phyloP scores from a whole-genome alignment of 2,113 vertebrate genomes.

The Fregetta grallaria region DNA sequence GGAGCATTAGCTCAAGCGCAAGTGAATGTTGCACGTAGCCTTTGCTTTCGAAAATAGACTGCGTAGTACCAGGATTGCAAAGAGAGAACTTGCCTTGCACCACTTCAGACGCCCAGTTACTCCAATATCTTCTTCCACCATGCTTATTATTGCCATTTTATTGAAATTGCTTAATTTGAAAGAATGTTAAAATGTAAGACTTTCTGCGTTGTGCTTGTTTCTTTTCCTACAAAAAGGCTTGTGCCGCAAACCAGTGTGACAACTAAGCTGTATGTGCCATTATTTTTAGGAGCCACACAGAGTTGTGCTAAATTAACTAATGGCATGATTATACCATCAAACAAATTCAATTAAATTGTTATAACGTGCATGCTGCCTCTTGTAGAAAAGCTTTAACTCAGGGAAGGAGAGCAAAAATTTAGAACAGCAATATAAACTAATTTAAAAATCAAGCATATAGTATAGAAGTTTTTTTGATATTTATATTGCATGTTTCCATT shows the following conservation, averaged over 20 bases:
- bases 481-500: background rate
- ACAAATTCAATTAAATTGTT: background rate
- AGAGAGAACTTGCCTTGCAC: background rate
- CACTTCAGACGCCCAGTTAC: background rate
- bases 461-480: background rate
- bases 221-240: background rate
- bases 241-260: background rate
- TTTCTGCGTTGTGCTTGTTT: background rate
- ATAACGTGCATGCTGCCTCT: background rate
- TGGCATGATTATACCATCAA: background rate
- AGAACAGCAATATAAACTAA: background rate
- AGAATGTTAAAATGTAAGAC: background rate
- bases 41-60: background rate
- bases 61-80: background rate
- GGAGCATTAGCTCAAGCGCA: background rate
- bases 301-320: background rate
- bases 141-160: background rate
- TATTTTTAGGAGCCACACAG: background rate
- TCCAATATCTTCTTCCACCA: background rate
- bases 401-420: background rate
- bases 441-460: background rate
- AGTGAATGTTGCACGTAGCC: background rate
- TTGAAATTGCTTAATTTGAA: background rate
- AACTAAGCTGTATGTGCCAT: background rate
- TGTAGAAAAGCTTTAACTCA: background rate